A percentile compares a stretch with the other conserved stretches of the same genome.
Conservation (phyloP, 2,113 vertebrate genomes). For the Aspiorhynchus laticeps region DNA sequence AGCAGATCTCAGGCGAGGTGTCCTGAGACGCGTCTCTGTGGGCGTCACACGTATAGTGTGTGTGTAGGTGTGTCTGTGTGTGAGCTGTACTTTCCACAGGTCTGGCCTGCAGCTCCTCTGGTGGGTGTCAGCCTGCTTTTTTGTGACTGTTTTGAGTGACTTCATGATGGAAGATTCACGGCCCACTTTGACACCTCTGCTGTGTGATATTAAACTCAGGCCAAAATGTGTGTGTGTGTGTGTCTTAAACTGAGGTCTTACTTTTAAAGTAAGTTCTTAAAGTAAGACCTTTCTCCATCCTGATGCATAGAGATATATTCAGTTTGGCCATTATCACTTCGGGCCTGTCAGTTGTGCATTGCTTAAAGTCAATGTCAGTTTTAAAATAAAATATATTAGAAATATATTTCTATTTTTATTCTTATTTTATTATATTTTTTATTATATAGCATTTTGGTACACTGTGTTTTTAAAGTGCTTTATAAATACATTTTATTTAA, state of each 20-base stretch:
- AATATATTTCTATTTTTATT: too few relatives aligned
- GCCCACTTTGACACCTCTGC: conserved; percentile 27
- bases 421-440: too few relatives aligned
- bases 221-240: neutral
- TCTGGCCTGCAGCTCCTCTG: neutral
- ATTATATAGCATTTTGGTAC: too few relatives aligned
- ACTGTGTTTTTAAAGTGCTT: too few relatives aligned
- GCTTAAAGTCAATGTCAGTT: neutral
- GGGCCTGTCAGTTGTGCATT: neutral
- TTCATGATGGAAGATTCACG: conserved; percentile 37
- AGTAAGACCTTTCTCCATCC: neutral
- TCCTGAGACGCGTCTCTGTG: neutral
- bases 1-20: neutral
- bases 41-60: neutral
- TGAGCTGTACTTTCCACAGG: conserved; percentile 51
- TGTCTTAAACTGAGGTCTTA: neutral
- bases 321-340: neutral
- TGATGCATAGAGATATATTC: neutral
- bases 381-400: too few relatives aligned
- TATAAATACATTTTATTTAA: too few relatives aligned
- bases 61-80: neutral
- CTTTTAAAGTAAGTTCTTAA: too few relatives aligned
- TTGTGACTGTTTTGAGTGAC: neutral
- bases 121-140: neutral
- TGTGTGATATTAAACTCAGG: neutral